These are phyloP conservation scores for Nothoprocta perdicaria DNA, from an alignment of 2,113 vertebrate species.

Conservation along the genomic window DNA sequence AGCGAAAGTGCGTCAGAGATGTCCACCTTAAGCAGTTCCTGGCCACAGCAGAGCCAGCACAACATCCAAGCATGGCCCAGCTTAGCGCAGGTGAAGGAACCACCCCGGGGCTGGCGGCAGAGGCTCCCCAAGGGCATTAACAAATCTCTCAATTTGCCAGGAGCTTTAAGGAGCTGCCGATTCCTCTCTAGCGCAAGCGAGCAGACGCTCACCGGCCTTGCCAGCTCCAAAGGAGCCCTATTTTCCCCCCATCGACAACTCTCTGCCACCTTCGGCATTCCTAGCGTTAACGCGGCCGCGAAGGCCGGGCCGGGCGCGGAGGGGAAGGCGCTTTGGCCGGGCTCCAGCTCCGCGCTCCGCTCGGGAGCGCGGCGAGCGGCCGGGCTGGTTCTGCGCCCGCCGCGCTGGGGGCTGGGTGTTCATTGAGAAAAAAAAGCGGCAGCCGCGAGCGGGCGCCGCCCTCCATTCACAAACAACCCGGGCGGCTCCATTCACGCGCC, in stretches of 20 bases:
- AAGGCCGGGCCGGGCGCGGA: conserved; percentile 36
- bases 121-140: conserved; percentile 47
- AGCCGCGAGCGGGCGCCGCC: conserved; percentile 74
- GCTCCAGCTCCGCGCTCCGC: conserved; percentile 53
- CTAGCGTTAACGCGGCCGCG: conserved; percentile 45
- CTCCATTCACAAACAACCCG: conserved; percentile 84
- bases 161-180: conserved; percentile 59
- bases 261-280: conserved; percentile 33
- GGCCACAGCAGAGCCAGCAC: no score
- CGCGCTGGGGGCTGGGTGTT: conserved; percentile 82
- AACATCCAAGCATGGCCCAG: conserved; percentile 43
- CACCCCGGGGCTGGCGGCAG: no score
- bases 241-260: neutral
- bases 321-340: conserved; percentile 77
- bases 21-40: conserved; percentile 54
- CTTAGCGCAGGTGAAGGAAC: neutral
- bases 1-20: conserved; percentile 54
- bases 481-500: conserved; percentile 76
- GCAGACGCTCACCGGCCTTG: conserved; percentile 9
- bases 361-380: neutral
- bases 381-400: conserved; percentile 78
- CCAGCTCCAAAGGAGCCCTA: neutral
- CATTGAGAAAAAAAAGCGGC: conserved; percentile 72
- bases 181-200: neutral
- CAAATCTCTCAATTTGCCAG: conserved; percentile 62